These are phyloP conservation scores for Coracopsis vasa DNA, from an alignment of 2,113 vertebrate genomes.

Conservation along the genomic window DNA sequence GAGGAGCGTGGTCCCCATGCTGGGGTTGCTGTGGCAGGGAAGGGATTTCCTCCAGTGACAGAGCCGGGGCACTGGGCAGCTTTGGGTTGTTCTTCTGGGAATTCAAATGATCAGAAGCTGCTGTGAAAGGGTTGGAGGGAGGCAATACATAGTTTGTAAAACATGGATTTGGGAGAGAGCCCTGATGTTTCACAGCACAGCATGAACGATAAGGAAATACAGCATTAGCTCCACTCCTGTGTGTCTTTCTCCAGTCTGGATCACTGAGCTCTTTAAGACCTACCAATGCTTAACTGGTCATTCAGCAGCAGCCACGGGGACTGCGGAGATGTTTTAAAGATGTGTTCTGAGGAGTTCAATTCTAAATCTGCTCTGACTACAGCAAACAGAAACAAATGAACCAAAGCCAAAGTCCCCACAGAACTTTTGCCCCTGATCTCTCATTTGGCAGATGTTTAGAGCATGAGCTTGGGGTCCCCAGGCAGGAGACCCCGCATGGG, in stretches of 20 bases:
- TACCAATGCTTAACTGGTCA: not conserved
- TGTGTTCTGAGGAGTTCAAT: not conserved
- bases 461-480: rapidly evolving
- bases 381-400: not conserved
- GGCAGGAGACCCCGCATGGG: not conserved
- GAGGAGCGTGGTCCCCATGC: not conserved
- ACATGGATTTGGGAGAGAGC: not conserved
- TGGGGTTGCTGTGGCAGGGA: no score
- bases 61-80: not conserved
- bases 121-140: not conserved
- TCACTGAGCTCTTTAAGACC: not conserved
- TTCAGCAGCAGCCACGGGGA: rapidly evolving
- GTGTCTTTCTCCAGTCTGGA: not conserved
- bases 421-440: not conserved
- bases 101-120: not conserved
- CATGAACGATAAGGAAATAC: not conserved
- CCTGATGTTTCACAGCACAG: not conserved
- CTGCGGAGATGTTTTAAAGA: not conserved
- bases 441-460: not conserved
- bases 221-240: not conserved
- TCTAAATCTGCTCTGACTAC: not conserved
- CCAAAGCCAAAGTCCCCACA: not conserved
- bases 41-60: not conserved
- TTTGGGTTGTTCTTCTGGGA: not conserved
- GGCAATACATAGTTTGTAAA: not conserved